Evolutionary conservation across 2,113 vertebrate species (phyloP), one percentile per base, ranked within the genome.

Genomic region (Anhinga anhinga): DNA sequence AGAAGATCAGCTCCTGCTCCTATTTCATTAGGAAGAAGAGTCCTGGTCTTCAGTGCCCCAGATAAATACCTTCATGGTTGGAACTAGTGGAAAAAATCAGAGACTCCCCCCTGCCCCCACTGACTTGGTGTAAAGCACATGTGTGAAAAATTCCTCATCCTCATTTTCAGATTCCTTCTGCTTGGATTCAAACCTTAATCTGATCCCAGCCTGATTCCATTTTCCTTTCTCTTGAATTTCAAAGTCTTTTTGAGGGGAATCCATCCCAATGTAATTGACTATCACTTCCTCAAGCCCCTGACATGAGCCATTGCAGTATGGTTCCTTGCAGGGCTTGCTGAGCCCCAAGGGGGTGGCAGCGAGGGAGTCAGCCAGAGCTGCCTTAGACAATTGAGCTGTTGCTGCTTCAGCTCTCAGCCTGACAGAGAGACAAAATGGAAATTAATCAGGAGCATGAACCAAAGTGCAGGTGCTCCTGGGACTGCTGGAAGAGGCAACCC

Each of bases 231-330:
- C n/a, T 22, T 65, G 13, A 65, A 53, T 92, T 62, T 80, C 62
- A 26, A n/a, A 47, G 62, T 36, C 10, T 44, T 86, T 80, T 36
- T 2, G 38, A 52, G 32, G 11, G 25, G 20, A 4, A n/a, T 45
- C n/a, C 61, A 62, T 66, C 19, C 52, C 45, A 13, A 2, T 13
- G n/a, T 44, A 56, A 32, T 40, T 1, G 4, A 13, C 44, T 55
- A 4, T 32, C 7, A 2, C 21, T 69, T 72, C 20, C 36, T 70
- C 21, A 73, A 36, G 45, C 45, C 0, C 0, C 66, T 82, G 85
- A 30, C 5, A 3, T 1, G 5, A 80, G 15, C 36, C 42, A 7
- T 65, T 79, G 25, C 74, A 40, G 47, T 0, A 0, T 1, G 2
- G 21, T 5, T 72, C 66, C 23, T 79, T 22, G 50, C n/a, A 76